Evolutionary conservation across 2,888 invertebrate species (phyloP), one percentile per base, ranked within the genome.

Genomic region (Mantis religiosa): DNA sequence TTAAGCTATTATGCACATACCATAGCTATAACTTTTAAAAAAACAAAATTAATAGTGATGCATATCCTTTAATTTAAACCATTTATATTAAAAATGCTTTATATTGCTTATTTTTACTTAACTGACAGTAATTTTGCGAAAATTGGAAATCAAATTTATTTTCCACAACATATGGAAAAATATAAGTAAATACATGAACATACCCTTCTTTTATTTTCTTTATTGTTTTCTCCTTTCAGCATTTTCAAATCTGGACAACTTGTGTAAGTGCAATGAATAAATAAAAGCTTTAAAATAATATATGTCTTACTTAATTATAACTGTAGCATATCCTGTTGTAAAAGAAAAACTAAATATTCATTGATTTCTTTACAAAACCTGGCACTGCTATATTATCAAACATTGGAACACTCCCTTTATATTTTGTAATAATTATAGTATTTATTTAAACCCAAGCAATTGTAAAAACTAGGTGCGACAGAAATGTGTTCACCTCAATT

Each of bases 251-350:
- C 88, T 89, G 90, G 87, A 89, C 41, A 90, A 89, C 89, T 41
- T 90, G 89, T 93, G 93, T 93, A 93, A 93, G 93, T 93, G 93
- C 54, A 71, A 71, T 71, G 92, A 92, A 92, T 92, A 93, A 93
- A 93, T 93, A 93, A 93, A 93, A 92, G 93, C 93, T 93, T 93
- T 85, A 88, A 88, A 89, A 89, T 88, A 82, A 91, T 94, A 93
- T 93, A 20, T 71, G 25, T 71, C 25, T 71, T 6, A 25, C 20
- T 20, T 71, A 71, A 71, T 71, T 25, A 20, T 71, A 71, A 2
- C 20, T 71, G 20, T 71, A 20, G 25, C 25, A 71, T 71, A 25
- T 20, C 54, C 54, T 25, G 14, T 71, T 41, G 12, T 41, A 12
- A 41, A 41, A 41, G 41, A 41, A 12, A 41, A 6, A 41, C 12